Percentiles rank a stretch among this genome's conserved stretches.
phyloP scores from a whole-genome alignment of 35 echinoderm and acorn worm species.

The Eucidaris tribuloides region DNA sequence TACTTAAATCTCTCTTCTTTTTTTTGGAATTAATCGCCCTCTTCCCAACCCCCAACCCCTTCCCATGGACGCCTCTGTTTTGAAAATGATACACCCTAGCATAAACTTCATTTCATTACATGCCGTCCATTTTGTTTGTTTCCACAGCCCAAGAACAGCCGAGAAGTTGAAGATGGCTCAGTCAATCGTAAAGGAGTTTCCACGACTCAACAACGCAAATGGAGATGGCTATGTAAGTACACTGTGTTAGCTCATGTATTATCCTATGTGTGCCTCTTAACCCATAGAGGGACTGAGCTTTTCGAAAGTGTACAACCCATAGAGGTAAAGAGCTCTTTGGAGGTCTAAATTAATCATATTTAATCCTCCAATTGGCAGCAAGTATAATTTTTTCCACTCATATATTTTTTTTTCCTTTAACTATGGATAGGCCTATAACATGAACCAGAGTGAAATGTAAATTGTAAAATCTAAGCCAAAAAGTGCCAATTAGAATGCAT shows the following conservation, averaged over 20 bases:
- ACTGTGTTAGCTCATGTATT: not conserved
- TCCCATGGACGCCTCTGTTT: not conserved
- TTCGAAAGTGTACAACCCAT: not conserved
- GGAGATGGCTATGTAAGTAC: slow-evolving; percentile 13
- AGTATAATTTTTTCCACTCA: no score
- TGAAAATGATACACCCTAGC: not conserved
- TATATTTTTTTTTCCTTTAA: no score
- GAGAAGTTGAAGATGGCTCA: slow-evolving; percentile 17
- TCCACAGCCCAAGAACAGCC: not conserved
- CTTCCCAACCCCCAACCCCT: no score
- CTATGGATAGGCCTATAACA: no score
- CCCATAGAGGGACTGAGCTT: not conserved
- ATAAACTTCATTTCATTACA: not conserved
- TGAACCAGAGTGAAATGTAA: no score
- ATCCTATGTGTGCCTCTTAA: not conserved
- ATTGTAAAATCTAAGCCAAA: no score
- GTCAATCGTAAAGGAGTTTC: not conserved
- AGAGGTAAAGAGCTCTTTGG: not conserved
- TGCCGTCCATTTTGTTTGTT: not conserved
- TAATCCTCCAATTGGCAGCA: no score
- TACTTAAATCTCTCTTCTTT: no score
- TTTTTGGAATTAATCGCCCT: no score
- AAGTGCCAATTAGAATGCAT: no score
- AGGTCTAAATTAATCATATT: no score
- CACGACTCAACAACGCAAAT: slow-evolving; percentile 5